phyloP scores from a whole-genome alignment of 2,797 vertebrate species.

The Pseudocheirus occidentalis region DNA sequence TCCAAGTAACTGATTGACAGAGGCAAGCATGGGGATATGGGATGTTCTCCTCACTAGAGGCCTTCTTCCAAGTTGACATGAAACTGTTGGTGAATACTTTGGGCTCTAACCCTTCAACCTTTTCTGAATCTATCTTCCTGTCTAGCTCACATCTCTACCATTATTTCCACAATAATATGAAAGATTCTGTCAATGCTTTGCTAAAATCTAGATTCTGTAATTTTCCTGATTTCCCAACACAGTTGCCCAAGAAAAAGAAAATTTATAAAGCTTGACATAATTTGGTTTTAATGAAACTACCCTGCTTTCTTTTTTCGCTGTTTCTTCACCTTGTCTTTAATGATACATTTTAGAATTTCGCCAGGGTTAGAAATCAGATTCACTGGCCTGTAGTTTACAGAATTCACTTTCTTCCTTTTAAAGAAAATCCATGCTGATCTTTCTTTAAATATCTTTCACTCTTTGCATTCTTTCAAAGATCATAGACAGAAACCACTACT shows the following conservation, averaged over 20 bases:
- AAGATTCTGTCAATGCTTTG: not conserved
- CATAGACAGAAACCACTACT: not conserved
- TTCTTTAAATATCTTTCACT: not conserved
- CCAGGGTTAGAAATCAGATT: not conserved
- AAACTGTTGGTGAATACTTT: not conserved
- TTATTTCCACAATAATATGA: slow-evolving; percentile 63
- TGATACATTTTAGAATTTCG: not conserved
- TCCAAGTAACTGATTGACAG: not conserved
- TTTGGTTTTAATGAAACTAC: not conserved
- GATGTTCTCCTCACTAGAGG: not conserved
- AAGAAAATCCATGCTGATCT: not conserved
- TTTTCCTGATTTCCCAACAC: not conserved
- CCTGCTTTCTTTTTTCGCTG: not conserved
- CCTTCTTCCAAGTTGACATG: not conserved
- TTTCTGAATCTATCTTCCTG: not conserved
- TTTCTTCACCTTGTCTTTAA: not conserved
- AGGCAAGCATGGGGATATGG: not conserved
- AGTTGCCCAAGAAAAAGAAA: not conserved
- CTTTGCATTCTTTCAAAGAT: not conserved
- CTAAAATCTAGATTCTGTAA: not conserved
- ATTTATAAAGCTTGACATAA: not conserved
- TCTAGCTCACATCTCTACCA: slow-evolving; percentile 68
- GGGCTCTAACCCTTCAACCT: not conserved
- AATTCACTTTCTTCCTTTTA: not conserved
- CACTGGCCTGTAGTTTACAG: not conserved